phyloP scores from a whole-genome alignment of 2,113 vertebrate genomes.

The Isurus oxyrinchus region DNA sequence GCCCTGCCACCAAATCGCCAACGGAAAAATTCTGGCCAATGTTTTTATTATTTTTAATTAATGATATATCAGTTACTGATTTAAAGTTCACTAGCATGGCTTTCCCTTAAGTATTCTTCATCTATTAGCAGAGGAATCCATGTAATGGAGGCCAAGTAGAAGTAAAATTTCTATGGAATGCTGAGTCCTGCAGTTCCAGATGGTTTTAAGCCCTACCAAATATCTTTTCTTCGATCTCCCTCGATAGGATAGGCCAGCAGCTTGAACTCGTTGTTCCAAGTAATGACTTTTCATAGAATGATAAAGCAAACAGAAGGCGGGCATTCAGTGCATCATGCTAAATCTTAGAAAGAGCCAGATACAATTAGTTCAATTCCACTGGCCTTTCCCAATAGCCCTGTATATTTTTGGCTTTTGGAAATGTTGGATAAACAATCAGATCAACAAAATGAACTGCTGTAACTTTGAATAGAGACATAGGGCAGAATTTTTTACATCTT shows the following conservation, averaged over 20 bases:
- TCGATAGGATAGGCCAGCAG: background rate
- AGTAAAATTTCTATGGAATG: background rate
- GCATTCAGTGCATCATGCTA: background rate
- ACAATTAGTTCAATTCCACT: background rate
- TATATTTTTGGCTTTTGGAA: background rate
- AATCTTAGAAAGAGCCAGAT: background rate
- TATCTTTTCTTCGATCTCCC: background rate
- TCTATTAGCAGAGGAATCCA: background rate
- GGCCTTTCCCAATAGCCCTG: background rate
- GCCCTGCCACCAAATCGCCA: too few relatives aligned
- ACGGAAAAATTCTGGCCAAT: too few relatives aligned
- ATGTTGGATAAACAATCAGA: background rate
- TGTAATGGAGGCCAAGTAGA: background rate
- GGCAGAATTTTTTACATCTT: too few relatives aligned
- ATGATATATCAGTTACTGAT: background rate
- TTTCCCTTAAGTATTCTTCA: background rate
- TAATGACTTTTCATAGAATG: background rate
- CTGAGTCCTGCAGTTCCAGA: background rate
- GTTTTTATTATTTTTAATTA: background rate
- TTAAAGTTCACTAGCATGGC: background rate
- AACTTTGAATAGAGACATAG: background rate
- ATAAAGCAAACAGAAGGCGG: background rate
- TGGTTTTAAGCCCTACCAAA: background rate
- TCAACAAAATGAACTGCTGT: background rate
- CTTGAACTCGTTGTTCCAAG: background rate